Base-by-base conservation (phyloP, 1,140 invertebrate species). In the Belonocnema kinseyi region DNA sequence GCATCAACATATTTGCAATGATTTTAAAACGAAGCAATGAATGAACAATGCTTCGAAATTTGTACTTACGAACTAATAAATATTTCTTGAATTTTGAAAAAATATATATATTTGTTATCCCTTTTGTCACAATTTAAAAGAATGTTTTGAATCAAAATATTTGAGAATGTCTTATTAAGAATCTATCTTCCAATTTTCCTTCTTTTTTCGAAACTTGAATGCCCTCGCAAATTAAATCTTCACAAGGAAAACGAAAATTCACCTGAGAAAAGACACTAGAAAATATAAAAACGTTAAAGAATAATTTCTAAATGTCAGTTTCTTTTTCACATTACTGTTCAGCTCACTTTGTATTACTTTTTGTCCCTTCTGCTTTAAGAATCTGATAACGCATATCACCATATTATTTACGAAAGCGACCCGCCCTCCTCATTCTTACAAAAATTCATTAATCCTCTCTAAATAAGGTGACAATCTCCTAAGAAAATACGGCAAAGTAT, bases 401-500 rank as follows among this genome's bases (percentile, higher is more conserved):
- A 14, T 82, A 82, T 85, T 85, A 88, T 2, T 82, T 71, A 2
- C 10, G 7, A 6, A 6, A 11, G 0, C 87, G n/a, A 0, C 87
- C 87, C 0, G 77, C 58, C 40, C 87, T 61, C 3, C 73, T 77
- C 19, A 84, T 72, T 5, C 80, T 77, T 6, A 33, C 0, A 88
- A 7, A 1, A 88, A 26, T 0, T 17, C 46, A 56, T 88, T 73
- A n/a, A 88, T 77, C 50, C 81, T 85, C 2, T 83, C 72, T 0
- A 77, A 58, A 17, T 85, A 88, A 0, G 86, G 85, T 0, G 84
- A 82, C 11, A 78, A 16, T 0, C 72, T 8, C 8, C 33, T 74
- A 33, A 7, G 74, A 5, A 87, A 52, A 51, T 88, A 88, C 0
- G 87, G 78, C 6, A 88, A n/a, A 0, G 66, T 58, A 40, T 82